Conservation (phyloP, 2,113 vertebrate species). For the Crocuta crocuta region DNA sequence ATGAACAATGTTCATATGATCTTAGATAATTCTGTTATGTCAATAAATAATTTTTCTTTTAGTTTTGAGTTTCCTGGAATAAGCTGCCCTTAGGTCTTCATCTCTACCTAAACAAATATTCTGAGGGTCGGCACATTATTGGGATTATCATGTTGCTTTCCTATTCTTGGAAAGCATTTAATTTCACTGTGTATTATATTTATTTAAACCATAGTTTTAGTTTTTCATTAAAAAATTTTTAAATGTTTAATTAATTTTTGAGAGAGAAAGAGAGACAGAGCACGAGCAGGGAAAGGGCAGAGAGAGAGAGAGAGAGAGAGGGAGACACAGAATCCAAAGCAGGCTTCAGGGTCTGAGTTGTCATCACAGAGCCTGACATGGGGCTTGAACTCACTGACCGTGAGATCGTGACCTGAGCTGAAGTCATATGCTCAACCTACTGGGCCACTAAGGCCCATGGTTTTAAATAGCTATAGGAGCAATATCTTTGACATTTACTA, state of each 20-base stretch:
- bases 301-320: too few species aligned
- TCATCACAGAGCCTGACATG: too few species aligned
- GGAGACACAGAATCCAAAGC: too few species aligned
- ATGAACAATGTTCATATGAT: not conserved
- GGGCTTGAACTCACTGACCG: too few species aligned
- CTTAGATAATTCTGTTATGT: slow-evolving; percentile 4
- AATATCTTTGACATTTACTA: slow-evolving; percentile 34
- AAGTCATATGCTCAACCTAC: too few species aligned
- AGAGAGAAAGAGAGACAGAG: too few species aligned
- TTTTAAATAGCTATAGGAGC: slow-evolving; percentile 4
- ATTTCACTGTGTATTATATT: not conserved
- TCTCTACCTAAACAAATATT: not conserved
- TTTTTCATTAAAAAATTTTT: too few species aligned
- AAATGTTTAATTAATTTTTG: too few species aligned
- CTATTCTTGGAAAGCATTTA: not conserved
- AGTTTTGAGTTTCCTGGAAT: not conserved
- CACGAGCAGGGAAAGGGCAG: too few species aligned
- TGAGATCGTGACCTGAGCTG: too few species aligned
- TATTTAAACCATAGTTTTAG: not conserved
- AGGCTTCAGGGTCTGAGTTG: too few species aligned
- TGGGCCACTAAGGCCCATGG: not conserved
- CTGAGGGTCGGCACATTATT: not conserved
- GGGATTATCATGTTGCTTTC: not conserved
- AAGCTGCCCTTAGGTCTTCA: not conserved
- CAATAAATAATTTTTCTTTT: slow-evolving; percentile 35